These are phyloP conservation scores for Porites australiensis DNA, from an alignment of 64 coral and sea anemone genomes.

Conservation along the genomic window DNA sequence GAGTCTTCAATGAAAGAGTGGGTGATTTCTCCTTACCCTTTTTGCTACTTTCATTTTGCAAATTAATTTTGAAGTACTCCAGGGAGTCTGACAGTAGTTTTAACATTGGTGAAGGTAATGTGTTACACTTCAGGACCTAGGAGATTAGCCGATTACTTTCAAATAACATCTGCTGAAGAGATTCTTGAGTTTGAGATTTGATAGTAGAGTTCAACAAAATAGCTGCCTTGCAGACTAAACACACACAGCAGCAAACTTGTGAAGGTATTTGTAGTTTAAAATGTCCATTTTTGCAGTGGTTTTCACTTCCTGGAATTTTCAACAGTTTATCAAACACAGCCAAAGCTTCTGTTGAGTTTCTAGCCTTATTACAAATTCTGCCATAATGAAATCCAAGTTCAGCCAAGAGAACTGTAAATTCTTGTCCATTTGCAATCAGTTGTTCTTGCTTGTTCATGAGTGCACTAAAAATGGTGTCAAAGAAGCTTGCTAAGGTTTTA, in stretches of 20 bases:
- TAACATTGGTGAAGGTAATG: neutral
- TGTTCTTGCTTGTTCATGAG: too few relatives aligned
- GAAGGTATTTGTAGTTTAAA: neutral
- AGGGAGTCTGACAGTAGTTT: slow-evolving; percentile 21
- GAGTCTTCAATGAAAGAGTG: neutral
- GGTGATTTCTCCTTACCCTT: neutral
- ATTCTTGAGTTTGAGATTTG: neutral
- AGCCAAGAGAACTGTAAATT: slow-evolving; percentile 8
- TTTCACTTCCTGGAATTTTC: neutral
- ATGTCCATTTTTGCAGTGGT: slow-evolving; percentile 26
- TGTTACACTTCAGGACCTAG: neutral
- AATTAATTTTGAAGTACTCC: slow-evolving; percentile 42
- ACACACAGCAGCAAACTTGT: slow-evolving; percentile 47
- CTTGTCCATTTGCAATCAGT: neutral
- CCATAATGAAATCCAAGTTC: slow-evolving; percentile 71
- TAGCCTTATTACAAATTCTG: slow-evolving; percentile 40
- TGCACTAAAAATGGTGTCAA: too few relatives aligned
- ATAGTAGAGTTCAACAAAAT: slow-evolving; percentile 14
- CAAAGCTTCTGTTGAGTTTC: slow-evolving; percentile 2
- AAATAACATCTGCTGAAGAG: neutral
- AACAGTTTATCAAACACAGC: slow-evolving; percentile 55
- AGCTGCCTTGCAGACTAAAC: slow-evolving; percentile 10
- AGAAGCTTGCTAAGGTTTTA: too few relatives aligned
- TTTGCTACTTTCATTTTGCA: slow-evolving; percentile 20
- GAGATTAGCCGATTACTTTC: neutral